These are phyloP conservation scores for Lydus trimaculatus DNA, from an alignment of 2,888 invertebrate genomes.

Conservation along the genomic window DNA sequence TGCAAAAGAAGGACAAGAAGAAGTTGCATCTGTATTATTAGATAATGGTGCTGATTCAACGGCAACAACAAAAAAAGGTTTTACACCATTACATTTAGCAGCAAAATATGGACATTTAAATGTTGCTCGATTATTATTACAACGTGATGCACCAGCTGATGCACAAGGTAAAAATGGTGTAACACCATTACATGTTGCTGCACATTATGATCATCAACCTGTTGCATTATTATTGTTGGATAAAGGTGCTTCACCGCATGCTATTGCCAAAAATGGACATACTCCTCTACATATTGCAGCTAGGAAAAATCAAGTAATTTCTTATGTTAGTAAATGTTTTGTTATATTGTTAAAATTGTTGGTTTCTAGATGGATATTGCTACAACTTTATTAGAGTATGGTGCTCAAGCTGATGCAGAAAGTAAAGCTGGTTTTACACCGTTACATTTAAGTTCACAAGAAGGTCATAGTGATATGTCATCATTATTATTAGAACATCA, in stretches of 20 bases:
- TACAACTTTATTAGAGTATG: conserved; percentile 93
- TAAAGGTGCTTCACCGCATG: conserved; percentile 82
- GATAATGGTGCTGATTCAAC: conserved; percentile 95
- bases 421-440: conserved; percentile 99
- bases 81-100: conserved; percentile 97
- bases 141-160: conserved; percentile 95
- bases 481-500: conserved; percentile 92
- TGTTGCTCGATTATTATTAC: conserved; percentile 91
- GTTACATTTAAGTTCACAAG: conserved; percentile 91
- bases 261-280: conserved; percentile 98
- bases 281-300: conserved; percentile 99
- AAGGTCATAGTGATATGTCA: conserved; percentile 97
- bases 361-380: conserved; percentile 86
- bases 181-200: conserved; percentile 97
- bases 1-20: conserved; percentile 97
- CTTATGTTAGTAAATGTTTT: too few species aligned
- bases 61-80: conserved; percentile 97
- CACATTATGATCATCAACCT: conserved; percentile 97
- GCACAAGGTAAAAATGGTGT: conserved; percentile 99
- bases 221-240: conserved; percentile 93
- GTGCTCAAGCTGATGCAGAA: conserved; percentile 94
- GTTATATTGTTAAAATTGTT: background rate
- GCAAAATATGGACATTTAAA: conserved; percentile 98
- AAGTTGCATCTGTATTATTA: conserved; percentile 92
- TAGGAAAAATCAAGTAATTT: conserved; percentile 83